Evolutionary conservation across 2,113 vertebrate species (phyloP).

Genomic region (Paratilapia polleni): DNA sequence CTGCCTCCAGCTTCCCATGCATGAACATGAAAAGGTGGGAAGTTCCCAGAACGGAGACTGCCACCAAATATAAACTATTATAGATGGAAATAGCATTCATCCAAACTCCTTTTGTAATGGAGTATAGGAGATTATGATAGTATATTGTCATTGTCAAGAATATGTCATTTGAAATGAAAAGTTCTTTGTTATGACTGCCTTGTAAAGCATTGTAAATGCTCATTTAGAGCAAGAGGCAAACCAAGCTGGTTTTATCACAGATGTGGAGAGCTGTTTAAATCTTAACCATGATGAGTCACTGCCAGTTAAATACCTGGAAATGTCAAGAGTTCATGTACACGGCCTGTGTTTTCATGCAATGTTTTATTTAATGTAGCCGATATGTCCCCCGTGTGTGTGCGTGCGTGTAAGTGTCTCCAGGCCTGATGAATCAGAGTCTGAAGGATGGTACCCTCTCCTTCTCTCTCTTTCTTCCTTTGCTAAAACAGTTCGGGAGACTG

Average conservation of each 20-base stretch:
- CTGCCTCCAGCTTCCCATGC: too few relatives aligned
- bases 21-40: too few relatives aligned
- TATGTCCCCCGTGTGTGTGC: neutral
- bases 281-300: constrained; percentile 20
- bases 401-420: constrained; percentile 1
- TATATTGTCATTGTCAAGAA: too few relatives aligned
- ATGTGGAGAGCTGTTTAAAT: neutral
- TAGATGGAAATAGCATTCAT: too few relatives aligned
- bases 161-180: neutral
- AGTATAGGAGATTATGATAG: too few relatives aligned
- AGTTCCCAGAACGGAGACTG: too few relatives aligned
- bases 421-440: constrained; percentile 34
- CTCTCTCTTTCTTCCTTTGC: neutral
- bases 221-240: too few relatives aligned
- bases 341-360: neutral
- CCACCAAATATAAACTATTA: too few relatives aligned
- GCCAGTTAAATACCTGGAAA: constrained; percentile 30
- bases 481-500: constrained; percentile 25
- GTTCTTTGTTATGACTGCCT: neutral
- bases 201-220: too few relatives aligned
- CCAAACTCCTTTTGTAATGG: too few relatives aligned
- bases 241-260: neutral
- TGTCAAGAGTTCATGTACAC: neutral
- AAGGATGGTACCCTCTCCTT: neutral
- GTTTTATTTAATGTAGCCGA: constrained; percentile 21